Base-by-base conservation (phyloP, 1,140 invertebrate genomes). In the Tetramorium parvispinum region DNA sequence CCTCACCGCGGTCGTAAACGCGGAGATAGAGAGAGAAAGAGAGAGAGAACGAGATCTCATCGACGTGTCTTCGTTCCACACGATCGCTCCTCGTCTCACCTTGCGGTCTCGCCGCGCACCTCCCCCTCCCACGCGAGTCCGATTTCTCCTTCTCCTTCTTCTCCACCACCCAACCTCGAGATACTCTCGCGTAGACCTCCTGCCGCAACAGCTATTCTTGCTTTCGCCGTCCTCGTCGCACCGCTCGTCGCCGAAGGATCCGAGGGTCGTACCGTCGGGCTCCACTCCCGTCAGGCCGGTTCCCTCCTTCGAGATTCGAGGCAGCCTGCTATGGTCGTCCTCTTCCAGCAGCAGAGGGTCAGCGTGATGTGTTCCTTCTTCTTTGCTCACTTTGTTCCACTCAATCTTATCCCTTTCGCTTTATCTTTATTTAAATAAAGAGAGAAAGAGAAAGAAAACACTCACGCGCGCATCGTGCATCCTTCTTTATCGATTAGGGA, bases 1-100 rank as follows among this genome's bases (percentile, higher is more conserved):
- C 89, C 91, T 91, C 89, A 85, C 86, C 85, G 85, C 88, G 86
- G 82, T 75, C 87, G 82, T 91, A 87, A 90, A 90, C 27, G 90
- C 87, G 87, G 85, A 73, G 76, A 32, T 32, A 79, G 85, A 40
- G 2, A 24, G 8, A 53, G 51, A 53, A 18, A 53, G 51, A 53
- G 51, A 53, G 18, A 53, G 5, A 55, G 18, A 55, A 6, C 24
- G 63, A 65, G n/a, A 40, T 11, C 27, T 89, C 86, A 65, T 66
- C 90, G 83, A 71, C 78, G 71, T 87, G 68, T 87, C 87, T 79
- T 79, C 71, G n/a, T 16, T 37, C 40, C 6, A 43, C 40, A 24
- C 40, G 40, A 13, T 49, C 76, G 49, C 55, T 65, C 46, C 27
- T 53, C 40, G n/a, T 49, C 51, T 40, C 68, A 85, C 86, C 87